Percentiles rank a stretch among this genome's conserved stretches.
phyloP scores from a whole-genome alignment of 2,888 invertebrate genomes.

The Linnaemya tessellans region DNA sequence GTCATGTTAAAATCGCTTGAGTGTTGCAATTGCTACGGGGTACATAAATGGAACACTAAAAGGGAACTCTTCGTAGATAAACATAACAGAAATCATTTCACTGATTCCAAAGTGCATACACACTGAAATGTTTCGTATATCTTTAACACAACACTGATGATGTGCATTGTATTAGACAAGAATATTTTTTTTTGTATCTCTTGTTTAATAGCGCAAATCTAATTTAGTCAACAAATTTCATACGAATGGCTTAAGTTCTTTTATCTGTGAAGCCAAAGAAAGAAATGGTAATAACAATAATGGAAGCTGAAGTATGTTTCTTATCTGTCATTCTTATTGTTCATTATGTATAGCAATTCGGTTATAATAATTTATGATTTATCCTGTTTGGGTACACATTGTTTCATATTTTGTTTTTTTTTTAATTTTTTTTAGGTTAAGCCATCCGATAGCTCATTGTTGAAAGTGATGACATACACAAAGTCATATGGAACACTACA shows the following conservation, averaged over 20 bases:
- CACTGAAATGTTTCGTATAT: too few relatives aligned
- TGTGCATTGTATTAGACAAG: background rate
- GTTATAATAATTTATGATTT: constrained; percentile 45
- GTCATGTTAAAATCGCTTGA: too few relatives aligned
- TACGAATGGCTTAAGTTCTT: background rate
- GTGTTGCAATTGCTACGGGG: too few relatives aligned
- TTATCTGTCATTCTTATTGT: constrained; percentile 37
- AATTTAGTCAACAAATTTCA: constrained; percentile 26
- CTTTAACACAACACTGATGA: background rate
- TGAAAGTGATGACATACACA: constrained; percentile 78
- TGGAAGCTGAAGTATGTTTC: constrained; percentile 23
- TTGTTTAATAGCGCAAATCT: background rate
- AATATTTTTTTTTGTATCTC: background rate
- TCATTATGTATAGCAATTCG: constrained; percentile 40
- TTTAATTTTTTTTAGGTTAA: constrained; percentile 79
- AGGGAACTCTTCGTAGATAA: too few relatives aligned
- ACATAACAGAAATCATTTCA: too few relatives aligned
- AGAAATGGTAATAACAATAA: background rate
- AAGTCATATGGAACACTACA: constrained; percentile 80
- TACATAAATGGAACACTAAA: too few relatives aligned
- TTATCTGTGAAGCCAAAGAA: background rate
- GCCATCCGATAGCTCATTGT: constrained; percentile 80
- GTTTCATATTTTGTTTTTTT: constrained; percentile 24
- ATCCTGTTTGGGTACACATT: constrained; percentile 25
- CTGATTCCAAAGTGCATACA: too few relatives aligned